Evolutionary conservation across 2,888 invertebrate genomes (phyloP).

Genomic region (Amblyteles armatorius): DNA sequence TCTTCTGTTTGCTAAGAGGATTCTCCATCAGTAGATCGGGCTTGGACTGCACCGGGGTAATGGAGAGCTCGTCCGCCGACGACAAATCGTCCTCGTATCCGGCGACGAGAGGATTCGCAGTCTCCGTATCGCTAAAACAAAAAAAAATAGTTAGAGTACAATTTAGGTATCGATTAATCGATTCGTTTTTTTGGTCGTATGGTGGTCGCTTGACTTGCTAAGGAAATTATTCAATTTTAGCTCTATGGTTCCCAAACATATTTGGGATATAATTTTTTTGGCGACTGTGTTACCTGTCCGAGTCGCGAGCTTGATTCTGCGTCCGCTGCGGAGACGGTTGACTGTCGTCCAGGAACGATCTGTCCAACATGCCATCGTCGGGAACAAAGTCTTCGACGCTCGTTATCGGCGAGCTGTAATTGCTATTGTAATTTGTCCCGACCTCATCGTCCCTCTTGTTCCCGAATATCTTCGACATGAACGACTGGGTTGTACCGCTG

Average conservation of each 20-base stretch:
- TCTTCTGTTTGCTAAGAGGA: constrained; percentile 81
- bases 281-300: constrained; percentile 85
- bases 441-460: constrained; percentile 82
- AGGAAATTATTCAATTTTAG: too few species aligned
- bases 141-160: constrained; percentile 28
- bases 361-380: constrained; percentile 90
- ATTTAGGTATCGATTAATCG: constrained; percentile 53
- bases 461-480: constrained; percentile 81
- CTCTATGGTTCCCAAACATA: too few species aligned
- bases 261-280: neutral
- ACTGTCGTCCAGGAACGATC: constrained; percentile 91
- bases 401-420: constrained; percentile 77
- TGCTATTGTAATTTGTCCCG: constrained; percentile 63
- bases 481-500: constrained; percentile 74
- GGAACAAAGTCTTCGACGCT: constrained; percentile 91
- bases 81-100: constrained; percentile 94
- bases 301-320: constrained; percentile 84
- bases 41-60: constrained; percentile 77
- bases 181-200: too few species aligned
- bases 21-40: constrained; percentile 79
- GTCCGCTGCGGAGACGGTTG: constrained; percentile 83
- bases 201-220: too few species aligned
- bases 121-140: constrained; percentile 88
- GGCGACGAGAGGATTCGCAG: constrained; percentile 92
- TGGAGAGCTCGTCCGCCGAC: constrained; percentile 86